Base-by-base conservation (phyloP, 2,113 vertebrate genomes). In the Ahaetulla prasina region DNA sequence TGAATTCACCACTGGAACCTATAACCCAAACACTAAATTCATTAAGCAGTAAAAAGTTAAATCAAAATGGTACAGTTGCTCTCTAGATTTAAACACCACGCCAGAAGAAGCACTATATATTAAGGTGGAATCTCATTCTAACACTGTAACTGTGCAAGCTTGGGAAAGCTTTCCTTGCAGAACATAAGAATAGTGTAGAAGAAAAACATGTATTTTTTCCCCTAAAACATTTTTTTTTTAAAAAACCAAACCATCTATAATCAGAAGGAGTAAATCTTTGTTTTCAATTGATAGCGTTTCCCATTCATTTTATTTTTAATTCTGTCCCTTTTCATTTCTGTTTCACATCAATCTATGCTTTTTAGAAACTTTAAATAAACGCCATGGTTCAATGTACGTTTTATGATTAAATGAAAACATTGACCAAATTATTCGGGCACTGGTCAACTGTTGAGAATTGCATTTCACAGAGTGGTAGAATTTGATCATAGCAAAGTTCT, bases 1-100 rank as follows among this genome's bases (percentile, higher is more conserved):
- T 87, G 55, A 95, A 94, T 89, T 89, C 63, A 22, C 1, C 16
- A 89, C 91, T 47, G 43, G 91, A 93, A 55, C 52, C 85, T 39
- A 57, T 47, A 84, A 74, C 22, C 92, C 55, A 10, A 91, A 63
- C 1, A 22, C 68, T 91, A 89, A 94, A 93, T 92, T 93, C 88
- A 60, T 20, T 90, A 93, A 94, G 74, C 52, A 94, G 85, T 94
- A 91, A 95, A n/a, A 94, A 94, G 68, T 92, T 93, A 93, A 74
- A 88, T 74, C 53, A 45, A 39, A 55, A 93, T 92, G 49, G 54
- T 57, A 55, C 27, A 35, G 55, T 91, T 91, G 85, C 90, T 35
- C 92, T 55, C 11, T 49, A 86, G 87, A 87, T 89, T 80, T 92
- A 90, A 94, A 94, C 92, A 91, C 94, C 30, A 8, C 16, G 91